Evolutionary conservation across 1,140 invertebrate species (phyloP).

Genomic region (Leptonema lineaticorne): DNA sequence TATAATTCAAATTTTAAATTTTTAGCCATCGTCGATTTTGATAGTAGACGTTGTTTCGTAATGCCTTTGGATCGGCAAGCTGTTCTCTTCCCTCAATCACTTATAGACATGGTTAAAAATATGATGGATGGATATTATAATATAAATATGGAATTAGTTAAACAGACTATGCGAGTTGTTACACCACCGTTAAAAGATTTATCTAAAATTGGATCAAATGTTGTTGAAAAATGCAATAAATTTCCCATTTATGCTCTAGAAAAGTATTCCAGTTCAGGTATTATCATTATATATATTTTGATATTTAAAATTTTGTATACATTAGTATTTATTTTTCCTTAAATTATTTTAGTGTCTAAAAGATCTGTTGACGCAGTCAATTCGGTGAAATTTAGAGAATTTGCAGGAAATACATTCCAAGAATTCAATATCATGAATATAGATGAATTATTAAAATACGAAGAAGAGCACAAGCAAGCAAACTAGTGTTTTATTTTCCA

Average conservation of each 20-base stretch:
- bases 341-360: constrained; percentile 69
- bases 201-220: constrained; percentile 65
- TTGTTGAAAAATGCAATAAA: constrained; percentile 68
- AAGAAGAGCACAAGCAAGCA: constrained; percentile 34
- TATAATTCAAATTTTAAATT: constrained; percentile 8
- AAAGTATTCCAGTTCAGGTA: constrained; percentile 60
- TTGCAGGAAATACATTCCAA: constrained; percentile 70
- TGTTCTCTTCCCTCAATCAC: constrained; percentile 73
- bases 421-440: constrained; percentile 75
- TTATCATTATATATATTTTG: constrained; percentile 26
- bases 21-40: constrained; percentile 74
- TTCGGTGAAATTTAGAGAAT: constrained; percentile 68
- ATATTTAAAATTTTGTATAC: not conserved
- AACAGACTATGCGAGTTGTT: constrained; percentile 76
- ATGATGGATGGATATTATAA: constrained; percentile 82
- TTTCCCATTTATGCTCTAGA: constrained; percentile 75
- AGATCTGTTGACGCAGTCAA: constrained; percentile 59
- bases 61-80: constrained; percentile 80
- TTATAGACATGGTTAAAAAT: constrained; percentile 78
- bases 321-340: not conserved
- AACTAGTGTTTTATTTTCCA: too few species aligned
- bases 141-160: constrained; percentile 74
- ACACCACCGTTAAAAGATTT: constrained; percentile 70
- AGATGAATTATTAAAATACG: constrained; percentile 53
- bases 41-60: constrained; percentile 77